These are phyloP conservation scores for Stercorarius parasiticus DNA, from an alignment of 2,113 vertebrate species.

Conservation along the genomic window DNA sequence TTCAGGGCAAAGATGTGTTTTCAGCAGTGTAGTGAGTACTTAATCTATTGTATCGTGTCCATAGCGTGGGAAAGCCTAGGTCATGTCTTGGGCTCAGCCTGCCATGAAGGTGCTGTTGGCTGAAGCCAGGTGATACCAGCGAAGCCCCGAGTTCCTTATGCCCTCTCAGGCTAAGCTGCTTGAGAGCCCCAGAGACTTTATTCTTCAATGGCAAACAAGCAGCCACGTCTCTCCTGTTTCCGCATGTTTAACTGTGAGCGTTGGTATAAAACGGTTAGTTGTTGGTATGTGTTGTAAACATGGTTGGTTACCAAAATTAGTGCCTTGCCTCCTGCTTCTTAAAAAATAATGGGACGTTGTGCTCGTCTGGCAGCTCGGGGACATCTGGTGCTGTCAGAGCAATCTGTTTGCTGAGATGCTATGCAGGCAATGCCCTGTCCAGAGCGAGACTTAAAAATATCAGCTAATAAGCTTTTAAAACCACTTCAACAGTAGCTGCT, in stretches of 20 bases:
- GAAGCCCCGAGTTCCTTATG: fast-evolving
- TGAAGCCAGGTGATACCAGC: background rate
- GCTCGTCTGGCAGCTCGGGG: background rate
- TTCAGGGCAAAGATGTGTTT: background rate
- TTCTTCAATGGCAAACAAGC: background rate
- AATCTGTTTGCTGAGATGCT: background rate
- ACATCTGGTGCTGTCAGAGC: conserved; percentile 47
- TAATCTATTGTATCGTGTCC: fast-evolving
- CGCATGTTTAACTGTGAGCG: background rate
- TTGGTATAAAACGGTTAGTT: background rate
- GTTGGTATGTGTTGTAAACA: background rate
- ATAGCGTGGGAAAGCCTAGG: background rate
- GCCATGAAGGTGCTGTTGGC: background rate
- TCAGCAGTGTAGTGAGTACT: background rate
- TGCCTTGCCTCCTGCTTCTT: conserved; percentile 14
- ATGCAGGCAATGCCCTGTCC: background rate
- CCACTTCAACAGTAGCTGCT: background rate
- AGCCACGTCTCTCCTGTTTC: background rate
- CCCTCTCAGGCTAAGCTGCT: background rate
- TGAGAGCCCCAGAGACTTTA: background rate
- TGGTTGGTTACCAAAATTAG: conserved; percentile 1
- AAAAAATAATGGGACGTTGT: background rate
- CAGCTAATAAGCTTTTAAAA: background rate
- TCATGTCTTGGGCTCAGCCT: background rate
- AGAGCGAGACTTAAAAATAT: background rate